Conservation (phyloP, 2,113 vertebrate genomes). For the Thalassarche chlororhynchos region DNA sequence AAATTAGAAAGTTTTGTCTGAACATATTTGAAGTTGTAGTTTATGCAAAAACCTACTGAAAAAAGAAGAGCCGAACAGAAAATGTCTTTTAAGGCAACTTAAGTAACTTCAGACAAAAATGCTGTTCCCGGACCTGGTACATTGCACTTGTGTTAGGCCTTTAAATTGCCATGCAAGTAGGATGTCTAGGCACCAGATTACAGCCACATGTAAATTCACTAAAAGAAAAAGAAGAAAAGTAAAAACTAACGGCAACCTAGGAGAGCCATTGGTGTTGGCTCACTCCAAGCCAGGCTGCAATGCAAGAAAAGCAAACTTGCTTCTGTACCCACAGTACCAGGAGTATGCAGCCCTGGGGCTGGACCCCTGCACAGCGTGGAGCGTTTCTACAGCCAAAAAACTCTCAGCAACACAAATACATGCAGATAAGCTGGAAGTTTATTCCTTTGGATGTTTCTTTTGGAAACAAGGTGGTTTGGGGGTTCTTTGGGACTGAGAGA, state of each 20-base stretch:
- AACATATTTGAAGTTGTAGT: not conserved
- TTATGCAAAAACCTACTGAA: not conserved
- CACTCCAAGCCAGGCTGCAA: not conserved
- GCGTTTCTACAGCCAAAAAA: not conserved
- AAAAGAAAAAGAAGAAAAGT: not conserved
- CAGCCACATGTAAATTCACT: not conserved
- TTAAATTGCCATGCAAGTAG: not conserved
- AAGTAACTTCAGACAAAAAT: not conserved
- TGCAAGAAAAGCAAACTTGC: not conserved
- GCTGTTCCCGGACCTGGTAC: not conserved
- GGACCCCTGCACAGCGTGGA: not conserved
- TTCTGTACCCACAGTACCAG: not conserved
- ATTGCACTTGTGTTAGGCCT: not conserved
- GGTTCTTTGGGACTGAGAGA: not conserved
- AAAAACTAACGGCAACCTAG: not conserved
- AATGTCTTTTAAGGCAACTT: not conserved
- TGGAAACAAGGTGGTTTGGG: not conserved
- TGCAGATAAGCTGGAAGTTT: not conserved
- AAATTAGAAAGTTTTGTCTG: constrained; percentile 4
- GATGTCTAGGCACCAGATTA: not conserved
- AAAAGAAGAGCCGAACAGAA: not conserved
- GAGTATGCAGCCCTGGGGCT: not conserved
- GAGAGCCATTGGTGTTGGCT: not conserved
- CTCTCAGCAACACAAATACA: not conserved
- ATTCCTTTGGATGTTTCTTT: not conserved